Base-by-base conservation (phyloP, 2,113 vertebrate genomes). In the Pao palembangensis region DNA sequence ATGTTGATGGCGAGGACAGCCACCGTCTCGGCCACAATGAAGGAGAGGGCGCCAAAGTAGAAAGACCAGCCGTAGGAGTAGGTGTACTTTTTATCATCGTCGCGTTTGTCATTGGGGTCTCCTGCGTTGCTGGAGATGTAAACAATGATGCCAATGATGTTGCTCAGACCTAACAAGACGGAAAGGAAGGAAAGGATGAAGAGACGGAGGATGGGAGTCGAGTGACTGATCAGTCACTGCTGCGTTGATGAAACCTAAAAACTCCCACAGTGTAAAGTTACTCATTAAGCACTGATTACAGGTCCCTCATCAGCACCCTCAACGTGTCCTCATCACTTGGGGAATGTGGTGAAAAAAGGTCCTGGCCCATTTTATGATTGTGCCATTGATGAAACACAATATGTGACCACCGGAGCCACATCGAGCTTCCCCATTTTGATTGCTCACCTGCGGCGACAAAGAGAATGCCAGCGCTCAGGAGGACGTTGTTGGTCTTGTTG, bases 61-160 rank as follows among this genome's bases (percentile, higher is more conserved):
- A 99, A 99, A 0, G 96, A 98, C 97, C 97, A 99, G 1, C 97
- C 96, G 0, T 99, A 99, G 84, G 93, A 95, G 86, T 99, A 98
- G 1, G 94, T 94, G 89, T 90, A 96, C 85, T 98, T 99, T 75
- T 92, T 98, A 91, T 98, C 96, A 57, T 98, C 96, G 0, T 96
- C 96, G 0, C 95, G 90, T 75, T 98, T 98, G 77, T 98, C 96
- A 3, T 83, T 94, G 8, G 96, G 97, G 86, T 99, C 96, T 1
- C 96, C 97, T 0, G 96, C 92, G 6, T 99, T 99, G 90, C 97
- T 99, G 47, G 97, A 99, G 70, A 99, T 99, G 90, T 99, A 99
- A 72, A 99, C 96, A 34, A 99, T 99, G 84, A 99, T 99, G 61
- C 97, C 97, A 3, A 99, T 98, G 72, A 99, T 98, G 90, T 99